Base-by-base conservation (phyloP, 2,888 invertebrate genomes). In the Amiota communis region DNA sequence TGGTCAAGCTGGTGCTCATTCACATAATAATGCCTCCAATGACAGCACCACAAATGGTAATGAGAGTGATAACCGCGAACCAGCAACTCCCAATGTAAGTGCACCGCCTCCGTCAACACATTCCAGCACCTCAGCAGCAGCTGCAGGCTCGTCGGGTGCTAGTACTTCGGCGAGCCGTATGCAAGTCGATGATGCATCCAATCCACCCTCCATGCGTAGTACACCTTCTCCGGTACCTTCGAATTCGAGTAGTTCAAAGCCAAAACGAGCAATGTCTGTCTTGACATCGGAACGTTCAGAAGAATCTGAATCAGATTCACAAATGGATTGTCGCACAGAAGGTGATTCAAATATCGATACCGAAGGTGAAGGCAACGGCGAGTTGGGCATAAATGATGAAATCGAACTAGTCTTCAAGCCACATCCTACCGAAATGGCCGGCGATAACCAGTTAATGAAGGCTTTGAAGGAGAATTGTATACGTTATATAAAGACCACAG, bases 391-490 rank as follows among this genome's bases (percentile, higher is more conserved):
- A 81, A 92, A 95, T 12, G 96, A 96, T 88, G 98, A 98, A 91
- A 97, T 98, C 78, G 98, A 98, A 89, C 91, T 98, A 74, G 97
- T 98, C 2, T 98, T 98, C 87, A 97, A 97, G 88, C 98, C 98
- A 0, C 97, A 98, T 91, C 98, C 98, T 0, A 96, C 96, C 0
- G 97, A 97, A 91, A 96, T 96, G 95, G 93, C 94, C 0, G 94
- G 94, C 0, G 96, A 96, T 85, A 95, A 95, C 86, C 94, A 95
- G 71, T 90, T 96, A 17, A 95, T 96, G 87, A 93, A 95, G 80
- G 95, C 96, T 0, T 90, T 97, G 2, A 94, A 96, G 82, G 96
- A 97, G 84, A 96, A 95, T 87, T 95, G 95, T 36, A 94, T 97
- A 67, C 92, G 98, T 80, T 98, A 97, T 87, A 94, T 98, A 70